Evolutionary conservation across 2,797 vertebrate genomes (phyloP), one percentile per base, ranked within the genome.

Genomic region (Melanotaenia maccullochi): DNA sequence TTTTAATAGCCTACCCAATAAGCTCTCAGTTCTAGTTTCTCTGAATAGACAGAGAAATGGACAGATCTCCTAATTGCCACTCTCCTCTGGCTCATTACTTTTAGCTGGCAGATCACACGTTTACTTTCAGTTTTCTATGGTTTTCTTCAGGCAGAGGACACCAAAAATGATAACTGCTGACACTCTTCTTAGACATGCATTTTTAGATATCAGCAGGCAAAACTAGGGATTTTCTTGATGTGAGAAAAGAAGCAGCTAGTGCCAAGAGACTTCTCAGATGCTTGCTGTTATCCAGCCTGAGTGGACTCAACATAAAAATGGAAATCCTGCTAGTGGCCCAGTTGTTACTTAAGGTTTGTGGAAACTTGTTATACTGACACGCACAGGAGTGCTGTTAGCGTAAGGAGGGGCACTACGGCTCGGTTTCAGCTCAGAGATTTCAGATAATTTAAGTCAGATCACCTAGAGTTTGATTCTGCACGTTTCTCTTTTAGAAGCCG

Each of bases 11-110:
- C 81, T 83, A 86, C 61, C 82, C 76, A 89, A 91, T 88, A 91
- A 92, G 85, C 86, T 93, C 87, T 92, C 79, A 78, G 89, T 79
- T 82, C 83, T 75, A 87, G 80, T 89, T 86, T 92, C 84, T 75
- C 78, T 76, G 83, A 89, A 81, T 74, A 89, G 83, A 90, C 72
- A 68, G 78, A 90, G 83, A 85, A 87, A 90, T 90, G 72, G 79
- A 83, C 81, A 78, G 77, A 88, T 90, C 76, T 82, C 79, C 84
- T 92, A 92, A 93, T 92, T 91, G 86, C 89, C 60, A 66, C 79
- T 90, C 90, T 93, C 89, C 81, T 87, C 79, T 82, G 92, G 75
- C 90, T 92, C 89, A 90, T 93, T 93, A 91, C 87, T 90, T 90
- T 93, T 82, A 86, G 80, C 73, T 79, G 81, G 75, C 86, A 81